Evolutionary conservation across 2,113 vertebrate species (phyloP), one percentile per base, ranked within the genome.

Genomic region (Aspiorhynchus laticeps): DNA sequence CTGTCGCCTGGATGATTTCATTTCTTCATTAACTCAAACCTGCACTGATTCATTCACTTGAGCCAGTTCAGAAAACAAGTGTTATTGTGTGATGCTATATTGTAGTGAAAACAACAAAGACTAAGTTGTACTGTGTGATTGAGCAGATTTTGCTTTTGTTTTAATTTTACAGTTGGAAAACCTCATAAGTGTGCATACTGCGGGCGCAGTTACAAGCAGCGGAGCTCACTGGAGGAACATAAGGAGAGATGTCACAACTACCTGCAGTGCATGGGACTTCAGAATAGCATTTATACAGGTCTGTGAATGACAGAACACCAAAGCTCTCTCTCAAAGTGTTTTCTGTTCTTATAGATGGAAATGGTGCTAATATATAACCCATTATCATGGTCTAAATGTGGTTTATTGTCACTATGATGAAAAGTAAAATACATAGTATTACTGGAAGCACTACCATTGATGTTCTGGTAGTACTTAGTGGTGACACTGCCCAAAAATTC

Each of bases 181-280:
- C 98, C 98, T 87, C 98, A 99, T 93, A 99, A 99, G 90, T 99
- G 98, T 94, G 98, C 97, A 80, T 99, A 99, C 88, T 99, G 98
- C 92, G 98, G 98, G 76, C 96, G 98, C 90, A 99, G 98, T 89
- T 99, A 99, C 91, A 99, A 99, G 88, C 98, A 99, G 93, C 96
- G 98, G 88, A 99, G 98, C 92, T 99, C 98, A 83, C 93, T 99
- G 80, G 98, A 99, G 95, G 98, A 99, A 91, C 98, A 99, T 92
- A 99, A 99, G 91, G 98, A 99, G 94, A 93, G 98, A 6, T 99
- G 98, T 85, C 98, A 99, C 94, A 99, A 98, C 94, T 99, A 99
- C 94, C 95, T 99, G 88, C 97, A 99, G 91, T 98, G 95, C 93
- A 99, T 98, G 97, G 97, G 97, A 26, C 96, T 98, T 75, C 97